Conservation (phyloP, 1,140 invertebrate genomes). For the fruit fly (Drosophila melanogaster) region Release_6_plus_ISO1_MT NC_004354.4:19065001-19065500, state of each 20-base stretch:
- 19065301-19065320: slow-evolving; percentile 37
- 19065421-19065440: neutral
- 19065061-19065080: too few relatives aligned
- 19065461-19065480: neutral
- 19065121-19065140: too few relatives aligned
- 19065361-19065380: neutral
- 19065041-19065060: too few relatives aligned
- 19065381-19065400: neutral
- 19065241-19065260: neutral
- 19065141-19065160: too few relatives aligned
- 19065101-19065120: too few relatives aligned
- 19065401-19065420: neutral
- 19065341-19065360: neutral
- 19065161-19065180: too few relatives aligned
- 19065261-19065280: slow-evolving; percentile 3
- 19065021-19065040: too few relatives aligned
- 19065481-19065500: too few relatives aligned
- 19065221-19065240: slow-evolving; percentile 9
- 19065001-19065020: too few relatives aligned
- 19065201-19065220: neutral
- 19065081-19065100: too few relatives aligned
- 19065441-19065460: neutral
- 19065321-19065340: slow-evolving; percentile 43
- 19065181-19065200: too few relatives aligned
- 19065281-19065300: slow-evolving; percentile 38